Conservation (phyloP, 2,888 invertebrate genomes). For the Arrhopalites spinosus region DNA sequence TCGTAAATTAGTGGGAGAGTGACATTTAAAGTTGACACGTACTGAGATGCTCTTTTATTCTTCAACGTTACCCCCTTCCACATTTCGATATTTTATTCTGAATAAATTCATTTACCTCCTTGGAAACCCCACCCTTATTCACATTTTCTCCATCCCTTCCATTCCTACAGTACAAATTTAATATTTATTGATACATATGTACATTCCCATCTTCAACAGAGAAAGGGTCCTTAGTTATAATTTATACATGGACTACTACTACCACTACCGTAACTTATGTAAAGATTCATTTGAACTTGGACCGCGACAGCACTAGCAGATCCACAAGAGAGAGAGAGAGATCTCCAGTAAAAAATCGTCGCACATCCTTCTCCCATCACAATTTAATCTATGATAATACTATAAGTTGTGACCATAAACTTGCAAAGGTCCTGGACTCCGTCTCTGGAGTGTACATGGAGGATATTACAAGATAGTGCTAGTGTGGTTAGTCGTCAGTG, state of each 20-base stretch:
- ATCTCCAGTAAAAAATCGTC: constrained; percentile 5
- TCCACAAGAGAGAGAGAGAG: too few relatives aligned
- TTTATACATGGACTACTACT: neutral
- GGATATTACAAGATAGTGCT: too few relatives aligned
- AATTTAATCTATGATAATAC: neutral
- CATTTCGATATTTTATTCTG: constrained; percentile 44
- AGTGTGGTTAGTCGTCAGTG: too few relatives aligned
- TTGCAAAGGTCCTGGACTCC: too few relatives aligned
- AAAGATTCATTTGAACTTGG: neutral
- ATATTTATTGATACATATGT: too few relatives aligned
- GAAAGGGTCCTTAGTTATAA: too few relatives aligned
- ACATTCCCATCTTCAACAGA: too few relatives aligned
- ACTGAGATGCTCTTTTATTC: constrained; percentile 40
- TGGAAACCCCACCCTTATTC: constrained; percentile 27
- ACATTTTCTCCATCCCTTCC: neutral
- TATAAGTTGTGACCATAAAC: neutral
- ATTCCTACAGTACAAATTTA: neutral
- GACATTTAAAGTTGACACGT: constrained; percentile 46
- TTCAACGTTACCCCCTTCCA: constrained; percentile 47
- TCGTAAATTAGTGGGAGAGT: constrained; percentile 43
- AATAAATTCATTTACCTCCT: constrained; percentile 32
- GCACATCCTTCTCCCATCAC: neutral
- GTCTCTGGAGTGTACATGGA: too few relatives aligned
- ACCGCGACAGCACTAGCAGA: too few relatives aligned
- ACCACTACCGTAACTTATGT: neutral